Percentiles rank a stretch among this genome's conserved stretches.
phyloP scores from a whole-genome alignment of 2,113 vertebrate species.

The Elaphurus davidianus region DNA sequence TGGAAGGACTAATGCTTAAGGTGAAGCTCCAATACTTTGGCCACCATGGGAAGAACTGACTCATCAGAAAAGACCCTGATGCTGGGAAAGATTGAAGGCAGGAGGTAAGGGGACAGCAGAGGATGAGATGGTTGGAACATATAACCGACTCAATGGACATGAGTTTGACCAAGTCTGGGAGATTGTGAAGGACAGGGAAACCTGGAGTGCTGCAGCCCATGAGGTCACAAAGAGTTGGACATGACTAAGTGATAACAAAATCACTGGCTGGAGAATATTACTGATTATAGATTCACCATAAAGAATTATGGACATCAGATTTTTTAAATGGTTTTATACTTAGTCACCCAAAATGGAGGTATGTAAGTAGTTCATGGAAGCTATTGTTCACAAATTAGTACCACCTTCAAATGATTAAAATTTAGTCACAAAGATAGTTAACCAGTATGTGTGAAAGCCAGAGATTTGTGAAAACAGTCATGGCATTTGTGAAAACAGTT shows the following conservation, averaged over 20 bases:
- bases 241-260: neutral
- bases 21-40: neutral
- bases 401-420: neutral
- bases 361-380: neutral
- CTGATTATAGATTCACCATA: neutral
- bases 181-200: neutral
- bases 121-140: neutral
- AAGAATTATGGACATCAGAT: neutral
- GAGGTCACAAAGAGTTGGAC: neutral
- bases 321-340: neutral
- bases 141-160: neutral
- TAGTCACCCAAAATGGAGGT: neutral
- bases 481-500: neutral
- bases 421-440: neutral
- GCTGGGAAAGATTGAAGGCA: neutral
- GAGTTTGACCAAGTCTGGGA: neutral
- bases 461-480: neutral
- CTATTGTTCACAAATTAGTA: neutral
- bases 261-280: neutral
- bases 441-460: neutral
- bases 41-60: neutral
- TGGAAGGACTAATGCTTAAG: neutral
- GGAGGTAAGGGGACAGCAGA: neutral
- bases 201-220: neutral
- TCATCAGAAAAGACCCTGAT: neutral